These are phyloP conservation scores for Brachymystax lenok DNA, from an alignment of 2,797 vertebrate species.

Conservation along the genomic window DNA sequence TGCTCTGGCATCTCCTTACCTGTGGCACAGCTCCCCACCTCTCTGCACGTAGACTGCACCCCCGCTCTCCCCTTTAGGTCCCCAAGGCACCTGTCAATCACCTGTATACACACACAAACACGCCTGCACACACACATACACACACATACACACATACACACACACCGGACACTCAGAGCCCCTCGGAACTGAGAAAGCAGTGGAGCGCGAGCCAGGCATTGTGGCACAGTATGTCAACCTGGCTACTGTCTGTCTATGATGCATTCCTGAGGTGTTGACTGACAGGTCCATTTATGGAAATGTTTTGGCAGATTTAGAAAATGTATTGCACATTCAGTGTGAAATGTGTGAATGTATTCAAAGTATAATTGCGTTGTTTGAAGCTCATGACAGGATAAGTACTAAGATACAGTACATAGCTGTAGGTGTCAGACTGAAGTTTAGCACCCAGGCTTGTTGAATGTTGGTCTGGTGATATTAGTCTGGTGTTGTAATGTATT, in stretches of 20 bases:
- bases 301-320: background rate
- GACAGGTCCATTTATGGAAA: conserved; percentile 39
- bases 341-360: background rate
- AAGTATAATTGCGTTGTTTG: too few relatives aligned
- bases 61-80: conserved; percentile 32
- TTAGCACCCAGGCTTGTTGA: too few relatives aligned
- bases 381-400: too few relatives aligned
- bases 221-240: conserved; percentile 57
- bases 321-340: background rate
- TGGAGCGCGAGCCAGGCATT: conserved; percentile 60
- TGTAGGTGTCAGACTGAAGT: too few relatives aligned
- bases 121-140: background rate
- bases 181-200: conserved; percentile 39
- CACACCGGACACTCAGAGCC: conserved; percentile 13
- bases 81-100: conserved; percentile 77
- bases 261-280: conserved; percentile 53
- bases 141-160: background rate
- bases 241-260: conserved; percentile 33
- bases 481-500: background rate
- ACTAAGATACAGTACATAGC: too few relatives aligned
- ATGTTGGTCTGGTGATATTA: background rate
- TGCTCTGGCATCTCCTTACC: conserved; percentile 72
- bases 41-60: background rate
- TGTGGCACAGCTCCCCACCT: conserved; percentile 45
- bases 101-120: conserved; percentile 71